Percentiles rank a stretch among this genome's conserved stretches.
These are phyloP conservation scores for Diabrotica balteata DNA, from an alignment of 2,888 invertebrate species.

Conservation along the genomic window DNA sequence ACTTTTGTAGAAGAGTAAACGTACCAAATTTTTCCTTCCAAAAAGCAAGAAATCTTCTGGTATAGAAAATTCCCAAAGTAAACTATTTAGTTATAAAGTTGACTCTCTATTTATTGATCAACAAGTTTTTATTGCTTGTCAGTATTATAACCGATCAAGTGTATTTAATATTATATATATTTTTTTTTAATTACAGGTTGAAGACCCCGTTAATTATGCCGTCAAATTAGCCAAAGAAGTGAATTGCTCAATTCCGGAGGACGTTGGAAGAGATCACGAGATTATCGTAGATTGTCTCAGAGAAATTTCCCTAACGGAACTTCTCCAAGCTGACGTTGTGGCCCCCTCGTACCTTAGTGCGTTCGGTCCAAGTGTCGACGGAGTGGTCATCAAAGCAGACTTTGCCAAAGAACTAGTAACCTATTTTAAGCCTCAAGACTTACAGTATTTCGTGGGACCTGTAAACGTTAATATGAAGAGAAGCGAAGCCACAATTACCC, in stretches of 20 bases:
- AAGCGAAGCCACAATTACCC: constrained; percentile 67
- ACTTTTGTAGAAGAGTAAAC: no score
- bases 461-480: constrained; percentile 69
- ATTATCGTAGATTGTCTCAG: constrained; percentile 84
- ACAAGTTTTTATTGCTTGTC: no score
- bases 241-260: constrained; percentile 83
- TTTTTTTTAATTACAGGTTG: constrained; percentile 58
- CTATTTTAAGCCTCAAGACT: constrained; percentile 71
- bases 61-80: no score
- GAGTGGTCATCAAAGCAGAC: constrained; percentile 92
- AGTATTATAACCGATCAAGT: no score
- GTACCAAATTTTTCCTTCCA: no score
- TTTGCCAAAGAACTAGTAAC: constrained; percentile 82
- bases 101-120: no score
- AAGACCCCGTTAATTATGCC: constrained; percentile 84
- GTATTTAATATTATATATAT: neutral
- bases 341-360: constrained; percentile 84
- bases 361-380: constrained; percentile 94
- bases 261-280: constrained; percentile 82
- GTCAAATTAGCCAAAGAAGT: constrained; percentile 80
- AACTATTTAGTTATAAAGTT: no score
- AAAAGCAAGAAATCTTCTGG: no score
- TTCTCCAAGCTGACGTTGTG: constrained; percentile 77
- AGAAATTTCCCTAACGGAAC: constrained; percentile 75
- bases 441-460: constrained; percentile 69